Conservation (phyloP, 1,140 invertebrate genomes). For the Physella acuta region DNA sequence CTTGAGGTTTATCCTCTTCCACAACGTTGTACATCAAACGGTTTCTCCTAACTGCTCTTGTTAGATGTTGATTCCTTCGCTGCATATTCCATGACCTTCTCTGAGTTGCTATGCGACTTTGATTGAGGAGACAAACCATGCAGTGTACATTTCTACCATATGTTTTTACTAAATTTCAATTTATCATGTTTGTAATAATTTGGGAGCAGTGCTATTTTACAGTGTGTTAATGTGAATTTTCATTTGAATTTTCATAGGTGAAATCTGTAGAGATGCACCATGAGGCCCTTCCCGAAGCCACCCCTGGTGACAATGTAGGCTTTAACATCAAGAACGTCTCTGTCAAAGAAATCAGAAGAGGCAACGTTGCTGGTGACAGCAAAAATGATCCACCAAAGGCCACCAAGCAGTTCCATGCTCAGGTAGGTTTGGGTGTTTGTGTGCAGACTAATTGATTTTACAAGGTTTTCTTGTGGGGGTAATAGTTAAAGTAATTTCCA, state of each 20-base stretch:
- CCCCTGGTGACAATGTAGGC: conserved; percentile 97
- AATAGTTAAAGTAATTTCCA: too few species aligned
- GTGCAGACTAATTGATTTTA: too few species aligned
- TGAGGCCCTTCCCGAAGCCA: conserved; percentile 89
- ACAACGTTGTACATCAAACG: conserved; percentile 18
- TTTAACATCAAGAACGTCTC: conserved; percentile 99
- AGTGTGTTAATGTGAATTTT: too few species aligned
- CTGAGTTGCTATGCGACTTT: conserved; percentile 6
- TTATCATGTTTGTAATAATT: neutral
- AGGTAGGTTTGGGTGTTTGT: too few species aligned
- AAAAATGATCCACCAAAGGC: conserved; percentile 93
- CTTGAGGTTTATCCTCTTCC: conserved; percentile 1
- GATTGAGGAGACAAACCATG: conserved; percentile 19
- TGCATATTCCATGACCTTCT: conserved; percentile 22
- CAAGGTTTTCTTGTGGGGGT: too few species aligned
- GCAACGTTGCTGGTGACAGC: conserved; percentile 94
- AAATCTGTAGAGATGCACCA: conserved; percentile 99
- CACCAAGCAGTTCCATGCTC: conserved; percentile 64
- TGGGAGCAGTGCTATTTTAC: too few species aligned
- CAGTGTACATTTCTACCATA: conserved; percentile 6
- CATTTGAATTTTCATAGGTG: conserved; percentile 62
- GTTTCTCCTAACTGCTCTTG: conserved; percentile 15
- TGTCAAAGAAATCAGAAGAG: conserved; percentile 95
- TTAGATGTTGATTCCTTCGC: neutral
- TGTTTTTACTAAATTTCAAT: neutral